Percentiles rank a stretch among this genome's conserved stretches.
Evolutionary conservation across 2,888 invertebrate species (phyloP).

Genomic region (Euplagia quadripunctaria): DNA sequence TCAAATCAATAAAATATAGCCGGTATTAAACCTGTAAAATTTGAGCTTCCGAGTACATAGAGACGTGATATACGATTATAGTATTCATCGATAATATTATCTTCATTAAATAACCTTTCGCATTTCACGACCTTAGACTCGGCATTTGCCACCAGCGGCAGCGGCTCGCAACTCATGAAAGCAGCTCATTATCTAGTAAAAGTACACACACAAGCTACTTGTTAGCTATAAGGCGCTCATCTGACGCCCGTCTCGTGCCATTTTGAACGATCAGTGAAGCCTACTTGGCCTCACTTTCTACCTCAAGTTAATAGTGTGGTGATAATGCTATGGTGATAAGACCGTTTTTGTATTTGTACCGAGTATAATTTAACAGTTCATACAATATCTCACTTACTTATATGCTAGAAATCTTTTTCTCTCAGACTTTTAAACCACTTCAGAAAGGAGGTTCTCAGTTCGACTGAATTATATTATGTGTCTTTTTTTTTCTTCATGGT

Average conservation of each 20-base stretch:
- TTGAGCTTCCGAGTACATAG: neutral
- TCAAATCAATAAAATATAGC: neutral
- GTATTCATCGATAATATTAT: neutral
- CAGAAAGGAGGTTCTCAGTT: too few relatives aligned
- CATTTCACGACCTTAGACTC: constrained; percentile 5
- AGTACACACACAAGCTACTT: constrained; percentile 44
- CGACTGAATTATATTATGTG: too few relatives aligned
- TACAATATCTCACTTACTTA: too few relatives aligned
- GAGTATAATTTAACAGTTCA: too few relatives aligned
- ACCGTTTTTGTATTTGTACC: neutral
- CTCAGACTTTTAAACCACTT: too few relatives aligned
- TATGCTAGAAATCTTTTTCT: too few relatives aligned
- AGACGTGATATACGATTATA: neutral
- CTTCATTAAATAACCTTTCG: constrained; percentile 3
- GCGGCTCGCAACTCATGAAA: constrained; percentile 8
- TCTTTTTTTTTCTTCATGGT: too few relatives aligned
- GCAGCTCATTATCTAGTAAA: constrained; percentile 11
- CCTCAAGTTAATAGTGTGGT: constrained; percentile 24
- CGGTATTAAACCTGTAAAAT: neutral
- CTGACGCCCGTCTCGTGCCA: constrained; percentile 44
- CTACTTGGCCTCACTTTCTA: constrained; percentile 55
- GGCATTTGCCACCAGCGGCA: constrained; percentile 8
- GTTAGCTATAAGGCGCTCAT: constrained; percentile 25
- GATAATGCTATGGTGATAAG: constrained; percentile 12
- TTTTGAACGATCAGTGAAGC: constrained; percentile 38